phyloP scores from a whole-genome alignment of 2,113 vertebrate species.

The Chionodraco myersi region DNA sequence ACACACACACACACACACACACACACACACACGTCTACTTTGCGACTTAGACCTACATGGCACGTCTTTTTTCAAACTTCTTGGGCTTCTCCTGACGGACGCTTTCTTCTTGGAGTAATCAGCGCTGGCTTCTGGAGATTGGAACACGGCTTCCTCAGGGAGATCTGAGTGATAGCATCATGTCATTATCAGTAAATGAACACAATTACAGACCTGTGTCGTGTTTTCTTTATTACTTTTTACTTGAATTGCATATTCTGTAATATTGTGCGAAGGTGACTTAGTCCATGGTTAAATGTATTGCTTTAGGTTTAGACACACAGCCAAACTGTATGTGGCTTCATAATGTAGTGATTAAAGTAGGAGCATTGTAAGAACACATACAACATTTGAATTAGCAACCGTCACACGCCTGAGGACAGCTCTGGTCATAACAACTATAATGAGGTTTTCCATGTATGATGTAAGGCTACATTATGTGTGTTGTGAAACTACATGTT shows the following conservation, averaged over 20 bases:
- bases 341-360: slow-evolving; percentile 15
- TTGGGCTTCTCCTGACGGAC: slow-evolving; percentile 33
- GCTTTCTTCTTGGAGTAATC: slow-evolving; percentile 45
- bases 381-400: slow-evolving; percentile 24
- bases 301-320: slow-evolving; percentile 13
- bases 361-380: slow-evolving; percentile 23
- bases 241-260: neutral
- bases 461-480: slow-evolving; percentile 9
- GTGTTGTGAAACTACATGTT: slow-evolving; percentile 7
- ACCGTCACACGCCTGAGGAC: neutral
- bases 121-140: slow-evolving; percentile 24
- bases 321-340: neutral
- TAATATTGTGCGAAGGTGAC: neutral
- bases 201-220: neutral
- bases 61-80: slow-evolving; percentile 21
- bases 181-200: slow-evolving; percentile 1
- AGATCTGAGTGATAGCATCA: slow-evolving; percentile 46
- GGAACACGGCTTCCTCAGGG: slow-evolving; percentile 24
- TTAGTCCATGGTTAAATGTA: neutral
- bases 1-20: neutral
- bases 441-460: slow-evolving; percentile 31
- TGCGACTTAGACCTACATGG: slow-evolving; percentile 24
- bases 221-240: neutral
- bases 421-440: slow-evolving; percentile 25
- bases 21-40: neutral